Percentiles rank a stretch among this genome's conserved stretches.
These are phyloP conservation scores for Clarias gariepinus DNA, from an alignment of 2,113 vertebrate genomes.

Conservation along the genomic window DNA sequence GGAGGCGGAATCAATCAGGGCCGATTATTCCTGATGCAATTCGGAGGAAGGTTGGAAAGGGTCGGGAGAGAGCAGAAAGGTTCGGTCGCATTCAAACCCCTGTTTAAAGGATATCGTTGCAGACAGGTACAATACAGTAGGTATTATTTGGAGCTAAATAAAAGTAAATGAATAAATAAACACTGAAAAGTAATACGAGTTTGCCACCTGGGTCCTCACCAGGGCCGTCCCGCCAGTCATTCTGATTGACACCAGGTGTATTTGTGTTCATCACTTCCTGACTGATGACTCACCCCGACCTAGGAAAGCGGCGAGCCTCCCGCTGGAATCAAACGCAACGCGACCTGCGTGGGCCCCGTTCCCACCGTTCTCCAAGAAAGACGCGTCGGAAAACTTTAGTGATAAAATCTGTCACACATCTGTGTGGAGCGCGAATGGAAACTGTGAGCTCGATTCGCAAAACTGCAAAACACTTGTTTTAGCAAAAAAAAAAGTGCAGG, in stretches of 20 bases:
- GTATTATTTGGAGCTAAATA: not conserved
- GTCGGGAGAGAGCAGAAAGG: not conserved
- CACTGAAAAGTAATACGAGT: conserved; percentile 14
- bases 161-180: not conserved
- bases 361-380: conserved; percentile 2
- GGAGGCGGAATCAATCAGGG: not conserved
- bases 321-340: conserved; percentile 24
- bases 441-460: too few relatives aligned
- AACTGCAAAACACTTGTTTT: not conserved
- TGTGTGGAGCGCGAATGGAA: not conserved
- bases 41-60: not conserved
- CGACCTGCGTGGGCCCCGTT: not conserved
- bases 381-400: not conserved
- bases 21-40: not conserved
- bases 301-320: conserved; percentile 40
- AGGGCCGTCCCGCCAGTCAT: conserved; percentile 55
- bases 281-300: conserved; percentile 58
- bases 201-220: conserved; percentile 46
- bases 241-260: conserved; percentile 64
- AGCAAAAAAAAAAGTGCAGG: not conserved
- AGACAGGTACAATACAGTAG: not conserved
- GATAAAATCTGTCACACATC: not conserved
- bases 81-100: not conserved
- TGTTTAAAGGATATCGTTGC: not conserved
- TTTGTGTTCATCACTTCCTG: conserved; percentile 65